Conservation (phyloP, 2,888 invertebrate species). For the Lycophotia porphyrea region DNA sequence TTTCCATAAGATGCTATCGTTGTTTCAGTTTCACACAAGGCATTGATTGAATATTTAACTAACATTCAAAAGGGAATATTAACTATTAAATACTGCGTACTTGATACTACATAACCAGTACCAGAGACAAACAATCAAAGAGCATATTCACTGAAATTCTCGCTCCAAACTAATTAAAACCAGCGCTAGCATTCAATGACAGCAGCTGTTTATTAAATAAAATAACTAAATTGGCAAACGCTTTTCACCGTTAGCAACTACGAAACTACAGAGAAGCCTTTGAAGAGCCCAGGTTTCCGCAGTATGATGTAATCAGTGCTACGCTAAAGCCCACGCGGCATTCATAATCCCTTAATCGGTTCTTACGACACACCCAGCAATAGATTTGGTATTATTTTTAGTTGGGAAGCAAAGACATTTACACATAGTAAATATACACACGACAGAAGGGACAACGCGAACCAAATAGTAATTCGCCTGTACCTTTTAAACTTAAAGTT, state of each 20-base stretch:
- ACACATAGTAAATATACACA: too few species aligned
- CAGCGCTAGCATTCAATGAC: neutral
- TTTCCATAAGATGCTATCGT: neutral
- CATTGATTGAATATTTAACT: neutral
- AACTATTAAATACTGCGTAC: constrained; percentile 8
- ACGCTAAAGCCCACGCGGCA: constrained; percentile 11
- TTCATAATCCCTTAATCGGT: constrained; percentile 13
- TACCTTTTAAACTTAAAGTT: too few species aligned
- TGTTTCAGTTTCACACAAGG: neutral
- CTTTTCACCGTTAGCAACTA: neutral
- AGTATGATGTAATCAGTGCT: constrained; percentile 49
- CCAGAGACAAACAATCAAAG: constrained; percentile 5
- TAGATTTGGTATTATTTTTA: neutral
- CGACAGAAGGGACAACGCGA: neutral
- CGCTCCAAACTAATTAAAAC: constrained; percentile 4
- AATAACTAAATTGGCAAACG: constrained; percentile 5
- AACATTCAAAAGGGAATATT: neutral
- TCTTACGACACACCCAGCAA: neutral
- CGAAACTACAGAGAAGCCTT: constrained; percentile 30
- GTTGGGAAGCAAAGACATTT: neutral
- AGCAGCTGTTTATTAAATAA: constrained; percentile 6
- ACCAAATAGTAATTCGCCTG: neutral
- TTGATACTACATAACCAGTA: neutral
- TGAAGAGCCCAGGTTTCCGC: constrained; percentile 27
- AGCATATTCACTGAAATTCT: neutral